Evolutionary conservation across 1,140 invertebrate species (phyloP), one percentile per base, ranked within the genome.

Genomic region (Pseudomyrmex concolor): DNA sequence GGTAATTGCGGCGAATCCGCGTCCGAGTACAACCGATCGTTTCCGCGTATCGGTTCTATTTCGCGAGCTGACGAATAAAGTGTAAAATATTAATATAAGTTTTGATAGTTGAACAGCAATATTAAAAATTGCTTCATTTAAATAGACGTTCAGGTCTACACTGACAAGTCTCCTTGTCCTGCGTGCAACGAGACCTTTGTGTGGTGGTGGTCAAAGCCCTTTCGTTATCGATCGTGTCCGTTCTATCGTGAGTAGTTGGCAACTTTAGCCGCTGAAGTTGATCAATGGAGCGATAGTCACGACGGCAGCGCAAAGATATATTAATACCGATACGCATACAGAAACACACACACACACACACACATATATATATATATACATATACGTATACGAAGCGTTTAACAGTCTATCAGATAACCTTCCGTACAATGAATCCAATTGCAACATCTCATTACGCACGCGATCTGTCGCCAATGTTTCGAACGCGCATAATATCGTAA

Each of bases 201-300:
- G 54, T 19, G 51, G 70, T 57, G 54, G 54, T 80, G 76, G 76
- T 80, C 76, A 80, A 80, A 80, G 76, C 76, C 76, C 76, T 80
- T 71, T 80, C 54, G 76, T 12, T 71, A 80, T 80, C 76, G 76
- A 80, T 80, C 76, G 51, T 70, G 54, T 78, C 64, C 60, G 60
- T n/a, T 80, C 76, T 80, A 80, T 71, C 76, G 76, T 80, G 76
- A 70, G 55, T 70, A 67, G 74, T 78, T 25, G 66, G 66, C 45
- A 70, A 80, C 66, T 80, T 71, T 50, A 80, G 43, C 54, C 66
- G 76, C 55, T 80, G 66, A 80, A 80, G 76, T 80, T 80, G 66
- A 80, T 80, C 66, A 80, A 71, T 80, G 19, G 66, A 48, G 66
- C 76, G 66, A 80, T 80, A 59, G 76, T 68, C 76, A 60, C 66